phyloP scores from a whole-genome alignment of 2,888 invertebrate species.

The Pharmacophagus antenor region DNA sequence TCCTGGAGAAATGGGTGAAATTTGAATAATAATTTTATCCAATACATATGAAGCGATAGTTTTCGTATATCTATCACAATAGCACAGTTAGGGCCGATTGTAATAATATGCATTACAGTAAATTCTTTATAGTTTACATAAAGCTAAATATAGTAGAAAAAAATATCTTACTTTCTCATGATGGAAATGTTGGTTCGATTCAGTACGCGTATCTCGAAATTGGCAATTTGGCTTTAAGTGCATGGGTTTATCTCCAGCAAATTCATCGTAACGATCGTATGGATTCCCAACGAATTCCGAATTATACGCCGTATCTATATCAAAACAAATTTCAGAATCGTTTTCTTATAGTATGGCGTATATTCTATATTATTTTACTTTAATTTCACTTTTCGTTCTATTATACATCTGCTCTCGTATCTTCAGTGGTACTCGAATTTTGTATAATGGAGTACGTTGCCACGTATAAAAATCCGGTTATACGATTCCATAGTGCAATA shows the following conservation, averaged over 20 bases:
- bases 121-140: not conserved
- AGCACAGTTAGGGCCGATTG: not conserved
- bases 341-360: not conserved
- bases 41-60: not conserved
- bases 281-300: slow-evolving; percentile 20
- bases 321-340: not conserved
- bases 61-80: too few relatives aligned
- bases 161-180: slow-evolving; percentile 8
- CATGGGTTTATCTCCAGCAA: slow-evolving; percentile 29
- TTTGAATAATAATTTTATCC: not conserved
- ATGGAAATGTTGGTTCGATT: slow-evolving; percentile 30
- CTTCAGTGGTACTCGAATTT: not conserved
- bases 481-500: slow-evolving; percentile 16
- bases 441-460: not conserved
- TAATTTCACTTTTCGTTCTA: too few relatives aligned
- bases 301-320: slow-evolving; percentile 12
- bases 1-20: too few relatives aligned
- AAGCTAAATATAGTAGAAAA: slow-evolving; percentile 5
- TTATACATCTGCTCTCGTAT: too few relatives aligned
- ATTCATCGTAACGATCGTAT: slow-evolving; percentile 27
- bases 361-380: too few relatives aligned
- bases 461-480: slow-evolving; percentile 16
- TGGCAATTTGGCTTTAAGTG: slow-evolving; percentile 31
- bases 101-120: not conserved
- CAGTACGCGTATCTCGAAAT: slow-evolving; percentile 29